Base-by-base conservation (phyloP, 2,797 vertebrate species). In the Mastacembelus armatus region DNA sequence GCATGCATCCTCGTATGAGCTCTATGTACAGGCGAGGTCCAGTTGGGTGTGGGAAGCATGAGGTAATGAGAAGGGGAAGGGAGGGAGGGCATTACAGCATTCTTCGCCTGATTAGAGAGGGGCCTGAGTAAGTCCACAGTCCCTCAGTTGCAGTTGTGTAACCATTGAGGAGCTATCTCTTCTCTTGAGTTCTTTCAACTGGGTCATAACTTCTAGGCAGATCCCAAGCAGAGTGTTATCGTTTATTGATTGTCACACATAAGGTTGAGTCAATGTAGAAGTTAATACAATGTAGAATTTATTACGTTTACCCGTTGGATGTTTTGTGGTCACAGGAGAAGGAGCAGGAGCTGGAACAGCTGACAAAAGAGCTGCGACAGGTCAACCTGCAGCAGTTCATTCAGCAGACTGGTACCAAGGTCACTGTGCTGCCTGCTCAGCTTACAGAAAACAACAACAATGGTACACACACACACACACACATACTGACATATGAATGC, bases 341-440 rank as follows among this genome's bases (percentile, higher is more conserved):
- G 85, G 97, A 99, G 60, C 95, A 94, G 83, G 96, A 99, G 82
- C 92, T 99, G 87, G 96, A 99, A 75, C 96, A 95, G 83, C 78
- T 99, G 91, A 99, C 97, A 0, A 98, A 97, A 89, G 97, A 99
- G 90, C 93, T 99, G 24, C 91, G 98, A 43, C 98, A 98, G 81
- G 97, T 99, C 71, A 98, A 99, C 77, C 95, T 99, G 57, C 98
- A 99, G 71, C 96, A 99, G 88, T 99, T 99, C 82, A 98, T 99
- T 85, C 96, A 97, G 88, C 96, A 99, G 77, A 99, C 97, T 0
- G 98, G 97, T 38, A 97, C 96, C 0, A 98, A 98, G 89, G 97
- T 99, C 56, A 97, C 96, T 0, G 97, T 98, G 51, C 88, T 98
- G 68, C 96, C 96, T 0, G 96, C 96, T 2, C 95, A 96, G 32